Conservation (phyloP, 2,888 invertebrate species). For the Ochropleura leucogaster region DNA sequence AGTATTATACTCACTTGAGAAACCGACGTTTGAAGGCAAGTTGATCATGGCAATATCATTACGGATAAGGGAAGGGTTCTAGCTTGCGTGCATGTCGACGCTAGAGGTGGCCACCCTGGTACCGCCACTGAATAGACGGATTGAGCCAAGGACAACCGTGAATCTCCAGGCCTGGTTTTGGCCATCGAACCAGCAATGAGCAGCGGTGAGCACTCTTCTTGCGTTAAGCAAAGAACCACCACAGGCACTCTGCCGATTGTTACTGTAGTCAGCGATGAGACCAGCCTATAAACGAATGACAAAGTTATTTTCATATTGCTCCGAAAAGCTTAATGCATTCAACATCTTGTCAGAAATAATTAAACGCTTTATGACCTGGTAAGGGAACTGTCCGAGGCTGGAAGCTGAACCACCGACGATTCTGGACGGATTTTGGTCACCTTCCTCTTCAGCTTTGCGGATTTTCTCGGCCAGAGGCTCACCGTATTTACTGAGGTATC, state of each 20-base stretch:
- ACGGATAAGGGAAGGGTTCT: constrained; percentile 69
- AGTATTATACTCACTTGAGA: constrained; percentile 64
- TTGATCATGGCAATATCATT: constrained; percentile 78
- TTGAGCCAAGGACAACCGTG: constrained; percentile 41
- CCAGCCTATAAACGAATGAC: constrained; percentile 61
- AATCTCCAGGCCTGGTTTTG: constrained; percentile 27
- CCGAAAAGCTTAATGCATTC: neutral
- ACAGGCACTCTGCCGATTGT: constrained; percentile 61
- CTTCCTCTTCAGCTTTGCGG: constrained; percentile 56
- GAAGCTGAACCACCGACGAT: constrained; percentile 65
- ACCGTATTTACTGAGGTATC: constrained; percentile 63
- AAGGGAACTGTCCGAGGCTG: constrained; percentile 60
- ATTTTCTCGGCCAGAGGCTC: constrained; percentile 64
- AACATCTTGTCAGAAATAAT: neutral
- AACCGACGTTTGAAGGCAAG: constrained; percentile 57
- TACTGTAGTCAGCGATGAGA: constrained; percentile 43
- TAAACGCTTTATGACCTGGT: constrained; percentile 58
- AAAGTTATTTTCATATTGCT: neutral
- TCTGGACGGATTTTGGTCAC: constrained; percentile 46
- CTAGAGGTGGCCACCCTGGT: constrained; percentile 57
- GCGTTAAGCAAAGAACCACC: constrained; percentile 75
- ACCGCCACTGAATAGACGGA: constrained; percentile 30
- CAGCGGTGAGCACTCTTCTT: constrained; percentile 71
- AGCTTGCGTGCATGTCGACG: constrained; percentile 72
- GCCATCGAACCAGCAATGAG: constrained; percentile 41